A percentile compares a stretch with the other conserved stretches of the same genome.
phyloP scores from a whole-genome alignment of 2,888 invertebrate genomes.

The Dyspetes luteomarginatus region DNA sequence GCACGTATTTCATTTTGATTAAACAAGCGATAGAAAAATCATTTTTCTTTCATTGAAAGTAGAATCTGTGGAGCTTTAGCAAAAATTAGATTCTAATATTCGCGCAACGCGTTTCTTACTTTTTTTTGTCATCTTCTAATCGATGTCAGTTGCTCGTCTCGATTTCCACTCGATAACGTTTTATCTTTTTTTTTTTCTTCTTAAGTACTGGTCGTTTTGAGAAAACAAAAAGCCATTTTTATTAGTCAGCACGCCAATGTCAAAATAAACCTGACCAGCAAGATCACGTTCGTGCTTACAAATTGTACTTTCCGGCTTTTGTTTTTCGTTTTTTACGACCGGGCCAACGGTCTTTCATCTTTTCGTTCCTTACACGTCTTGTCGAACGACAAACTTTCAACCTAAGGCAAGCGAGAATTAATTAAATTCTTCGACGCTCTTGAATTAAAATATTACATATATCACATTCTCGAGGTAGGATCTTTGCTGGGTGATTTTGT shows the following conservation, averaged over 20 bases:
- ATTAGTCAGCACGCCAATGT: conserved; percentile 11
- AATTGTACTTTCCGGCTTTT: not conserved
- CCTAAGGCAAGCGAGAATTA: conserved; percentile 60
- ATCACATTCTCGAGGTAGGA: conserved; percentile 63
- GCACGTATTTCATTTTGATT: conserved; percentile 15
- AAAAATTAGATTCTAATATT: conserved; percentile 49
- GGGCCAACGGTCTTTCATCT: conserved; percentile 13
- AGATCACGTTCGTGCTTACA: not conserved
- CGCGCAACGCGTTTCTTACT: conserved; percentile 3
- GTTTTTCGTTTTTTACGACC: not conserved
- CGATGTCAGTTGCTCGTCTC: conserved; percentile 25
- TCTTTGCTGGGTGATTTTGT: conserved; percentile 28
- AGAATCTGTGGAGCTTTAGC: conserved; percentile 41
- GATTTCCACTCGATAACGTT: conserved; percentile 44
- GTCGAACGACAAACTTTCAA: conserved; percentile 52
- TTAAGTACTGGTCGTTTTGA: conserved; percentile 18
- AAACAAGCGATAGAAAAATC: conserved; percentile 56
- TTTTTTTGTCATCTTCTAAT: not conserved
- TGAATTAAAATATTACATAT: conserved; percentile 47
- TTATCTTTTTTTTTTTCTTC: not conserved
- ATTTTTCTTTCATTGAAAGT: conserved; percentile 39
- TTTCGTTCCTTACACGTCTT: conserved; percentile 11
- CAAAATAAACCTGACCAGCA: not conserved
- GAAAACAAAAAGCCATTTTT: not conserved
- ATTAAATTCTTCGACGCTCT: conserved; percentile 48